These are phyloP conservation scores for Psilanteris sp. DNA, from an alignment of 1,140 invertebrate genomes.

Conservation along the genomic window DNA sequence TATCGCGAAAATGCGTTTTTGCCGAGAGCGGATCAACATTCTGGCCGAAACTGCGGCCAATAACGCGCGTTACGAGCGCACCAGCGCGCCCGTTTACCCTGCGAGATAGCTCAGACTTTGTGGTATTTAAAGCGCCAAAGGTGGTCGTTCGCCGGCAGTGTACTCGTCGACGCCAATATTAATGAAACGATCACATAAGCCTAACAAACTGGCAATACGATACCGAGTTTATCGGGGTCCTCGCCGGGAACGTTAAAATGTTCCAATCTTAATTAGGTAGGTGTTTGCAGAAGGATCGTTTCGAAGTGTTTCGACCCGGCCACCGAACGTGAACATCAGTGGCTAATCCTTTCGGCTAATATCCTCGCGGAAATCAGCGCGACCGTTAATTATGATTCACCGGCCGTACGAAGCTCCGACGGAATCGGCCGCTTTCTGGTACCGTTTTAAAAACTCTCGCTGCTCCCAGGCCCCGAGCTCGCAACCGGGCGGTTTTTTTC, in stretches of 20 bases:
- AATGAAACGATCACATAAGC: constrained; percentile 79
- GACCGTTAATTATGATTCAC: constrained; percentile 40
- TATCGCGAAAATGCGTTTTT: too few relatives aligned
- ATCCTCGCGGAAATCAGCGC: constrained; percentile 54
- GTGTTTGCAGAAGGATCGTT: constrained; percentile 79
- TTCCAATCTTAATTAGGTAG: constrained; percentile 81
- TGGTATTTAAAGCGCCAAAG: constrained; percentile 71
- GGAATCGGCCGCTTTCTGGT: constrained; percentile 3
- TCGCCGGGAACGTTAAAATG: constrained; percentile 77
- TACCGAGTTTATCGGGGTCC: constrained; percentile 75
- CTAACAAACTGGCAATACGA: constrained; percentile 76
- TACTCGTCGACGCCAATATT: constrained; percentile 75
- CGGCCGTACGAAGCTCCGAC: constrained; percentile 3
- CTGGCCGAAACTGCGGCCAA: not conserved
- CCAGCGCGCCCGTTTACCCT: constrained; percentile 17
- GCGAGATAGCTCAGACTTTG: constrained; percentile 38
- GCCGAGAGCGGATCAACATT: too few relatives aligned
- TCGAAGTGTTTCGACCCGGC: constrained; percentile 57
- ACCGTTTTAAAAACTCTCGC: constrained; percentile 7
- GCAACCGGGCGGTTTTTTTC: not conserved
- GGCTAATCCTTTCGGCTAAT: constrained; percentile 49
- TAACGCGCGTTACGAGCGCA: not conserved
- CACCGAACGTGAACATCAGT: constrained; percentile 41
- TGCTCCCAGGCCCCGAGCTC: not conserved
- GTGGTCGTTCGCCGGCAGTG: constrained; percentile 70